Evolutionary conservation across 2,797 vertebrate genomes (phyloP).

Genomic region (Cygnus olor): DNA sequence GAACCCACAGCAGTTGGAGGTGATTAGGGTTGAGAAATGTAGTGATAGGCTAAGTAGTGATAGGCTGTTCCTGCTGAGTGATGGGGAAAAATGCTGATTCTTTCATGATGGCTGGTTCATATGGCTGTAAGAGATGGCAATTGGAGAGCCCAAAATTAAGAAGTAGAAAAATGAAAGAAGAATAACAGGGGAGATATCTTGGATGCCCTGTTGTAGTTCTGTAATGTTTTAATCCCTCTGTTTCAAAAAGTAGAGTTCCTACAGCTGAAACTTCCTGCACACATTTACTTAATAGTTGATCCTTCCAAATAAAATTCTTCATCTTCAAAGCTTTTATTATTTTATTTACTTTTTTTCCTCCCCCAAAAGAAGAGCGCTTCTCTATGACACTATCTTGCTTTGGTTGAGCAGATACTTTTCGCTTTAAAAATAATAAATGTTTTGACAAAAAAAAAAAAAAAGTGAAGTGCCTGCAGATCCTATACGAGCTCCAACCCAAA

Average conservation of each 20-base stretch:
- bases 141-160: background rate
- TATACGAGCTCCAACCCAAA: background rate
- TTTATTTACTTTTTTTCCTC: background rate
- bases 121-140: background rate
- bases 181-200: background rate
- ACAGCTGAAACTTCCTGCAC: background rate
- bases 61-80: constrained; percentile 1
- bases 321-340: background rate
- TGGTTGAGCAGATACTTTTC: background rate
- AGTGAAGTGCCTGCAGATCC: background rate
- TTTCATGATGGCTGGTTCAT: background rate
- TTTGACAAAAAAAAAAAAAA: background rate
- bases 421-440: background rate
- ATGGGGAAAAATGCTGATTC: background rate
- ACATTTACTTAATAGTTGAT: background rate
- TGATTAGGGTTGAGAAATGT: constrained; percentile 31
- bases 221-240: background rate
- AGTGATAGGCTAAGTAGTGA: background rate
- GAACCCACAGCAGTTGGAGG: background rate
- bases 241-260: constrained; percentile 4
- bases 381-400: background rate
- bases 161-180: background rate
- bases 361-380: background rate
- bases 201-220: background rate
- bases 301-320: background rate